Base-by-base conservation (phyloP, 2,888 invertebrate genomes). In the Drosophila pseudotalamancana region DNA sequence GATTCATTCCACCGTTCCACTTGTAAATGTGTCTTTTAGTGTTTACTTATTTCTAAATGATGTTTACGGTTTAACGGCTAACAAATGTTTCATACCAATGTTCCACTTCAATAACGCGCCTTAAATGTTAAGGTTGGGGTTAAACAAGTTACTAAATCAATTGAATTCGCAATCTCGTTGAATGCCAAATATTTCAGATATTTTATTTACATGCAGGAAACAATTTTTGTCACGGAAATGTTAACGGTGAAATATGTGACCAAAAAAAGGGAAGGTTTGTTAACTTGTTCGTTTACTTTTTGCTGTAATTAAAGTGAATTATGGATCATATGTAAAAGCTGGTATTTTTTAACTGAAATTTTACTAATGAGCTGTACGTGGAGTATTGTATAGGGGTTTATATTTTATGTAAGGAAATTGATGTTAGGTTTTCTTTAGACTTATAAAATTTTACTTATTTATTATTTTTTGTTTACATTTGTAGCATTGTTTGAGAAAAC, bases 401-500 rank as follows among this genome's bases (percentile, higher is more conserved):
- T n/a, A n/a, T n/a, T n/a, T n/a, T n/a, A n/a, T n/a, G n/a, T n/a
- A n/a, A n/a, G n/a, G n/a, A n/a, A n/a, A n/a, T n/a, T n/a, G n/a
- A n/a, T n/a, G n/a, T n/a, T n/a, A n/a, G n/a, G n/a, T n/a, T n/a
- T n/a, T n/a, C n/a, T n/a, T n/a, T n/a, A 11, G 14, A 6, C 25
- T 16, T 14, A 8, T 12, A 6, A 6, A 14, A 18, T 11, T 39
- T 39, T 39, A 9, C 19, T 6, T 11, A 19, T 39, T 5, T 37
- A 9, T 43, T 14, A 9, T 2, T 43, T 32, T 23, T 9, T 9
- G 5, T 25, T 25, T 8, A 6, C 11, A 25, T 29, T 16, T 27
- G 29, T 55, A 62, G 18, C 14, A 8, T 11, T 21, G 42, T 1
- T 46, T 64, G 40, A 25, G 35, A 72, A 34, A 71, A 70, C 32